Base-by-base conservation (phyloP, 2,113 vertebrate species). In the Channa maculata region DNA sequence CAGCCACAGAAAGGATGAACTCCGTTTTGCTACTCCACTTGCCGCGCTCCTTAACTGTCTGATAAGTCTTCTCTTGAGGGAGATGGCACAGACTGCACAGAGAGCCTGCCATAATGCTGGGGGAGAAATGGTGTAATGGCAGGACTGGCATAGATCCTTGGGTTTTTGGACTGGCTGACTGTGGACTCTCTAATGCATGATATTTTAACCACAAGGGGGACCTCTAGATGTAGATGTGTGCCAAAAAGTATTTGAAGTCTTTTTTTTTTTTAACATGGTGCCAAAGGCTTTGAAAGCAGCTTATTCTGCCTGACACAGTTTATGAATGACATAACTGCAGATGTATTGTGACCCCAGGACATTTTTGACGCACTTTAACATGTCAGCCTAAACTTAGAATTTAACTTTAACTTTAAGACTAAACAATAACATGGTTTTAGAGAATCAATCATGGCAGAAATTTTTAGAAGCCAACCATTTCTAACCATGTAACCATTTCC, bases 1-100 rank as follows among this genome's bases (percentile, higher is more conserved):
- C 90, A 8, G 89, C 89, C 51, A 86, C 82, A 60, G 90, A 85
- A 9, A 92, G 64, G 55, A 93, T 78, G 68, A 92, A 93, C 71
- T 92, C 92, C 13, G 15, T 81, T 63, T 93, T 92, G 52, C 61
- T 92, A 0, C 45, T 77, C 91, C 91, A 93, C 36, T 90, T 86
- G 39, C 87, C 90, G 3, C 92, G 87, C 24, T 90, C 84, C 57
- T 74, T 14, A 1, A 68, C 45, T 54, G 50, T 39, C 38, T 48
- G 58, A 37, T 68, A 54, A 46, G 71, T 6, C 0, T 8, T 55
- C 64, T 83, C 80, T 34, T 65, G 14, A 9, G 43, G 34, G 9
- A 59, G 24, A 71, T 39, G 52, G 0, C 58, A 57, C n/a, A 55
- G 36, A n/a, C 14, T 63, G 57, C 34, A n/a, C 51, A 50, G 24